Evolutionary conservation across 1,140 invertebrate genomes (phyloP).

Genomic region (Mesaphorura yosii): DNA sequence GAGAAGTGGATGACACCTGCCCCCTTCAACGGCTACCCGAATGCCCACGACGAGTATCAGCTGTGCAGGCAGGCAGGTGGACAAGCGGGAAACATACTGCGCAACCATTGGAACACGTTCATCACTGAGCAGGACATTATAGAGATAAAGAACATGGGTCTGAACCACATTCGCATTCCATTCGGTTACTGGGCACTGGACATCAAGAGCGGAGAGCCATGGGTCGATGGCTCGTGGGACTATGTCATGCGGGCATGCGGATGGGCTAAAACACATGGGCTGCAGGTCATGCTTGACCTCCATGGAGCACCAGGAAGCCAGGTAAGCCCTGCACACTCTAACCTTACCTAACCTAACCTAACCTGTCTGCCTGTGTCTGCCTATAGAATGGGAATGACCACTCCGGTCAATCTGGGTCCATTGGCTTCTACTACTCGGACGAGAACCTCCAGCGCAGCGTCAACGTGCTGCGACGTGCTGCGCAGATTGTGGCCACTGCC

Average conservation of each 20-base stretch:
- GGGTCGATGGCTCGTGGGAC: slow-evolving; percentile 28
- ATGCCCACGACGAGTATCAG: slow-evolving; percentile 22
- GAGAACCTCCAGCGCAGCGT: slow-evolving; percentile 16
- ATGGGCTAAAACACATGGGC: slow-evolving; percentile 25
- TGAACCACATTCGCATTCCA: slow-evolving; percentile 28
- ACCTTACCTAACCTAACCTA: too few relatives aligned
- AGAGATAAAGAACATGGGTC: slow-evolving; percentile 20
- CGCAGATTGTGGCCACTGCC: slow-evolving; percentile 4
- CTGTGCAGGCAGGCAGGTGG: slow-evolving; percentile 12
- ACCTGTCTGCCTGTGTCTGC: too few relatives aligned
- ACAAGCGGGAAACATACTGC: slow-evolving; percentile 13
- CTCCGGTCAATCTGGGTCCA: slow-evolving; percentile 16
- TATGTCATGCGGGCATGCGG: slow-evolving; percentile 21
- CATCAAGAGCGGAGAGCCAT: slow-evolving; percentile 20
- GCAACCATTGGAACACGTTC: slow-evolving; percentile 26
- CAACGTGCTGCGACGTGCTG: slow-evolving; percentile 16
- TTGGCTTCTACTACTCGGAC: slow-evolving; percentile 20
- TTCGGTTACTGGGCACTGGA: slow-evolving; percentile 29
- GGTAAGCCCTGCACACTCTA: not conserved
- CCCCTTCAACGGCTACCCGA: slow-evolving; percentile 13
- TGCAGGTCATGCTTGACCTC: slow-evolving; percentile 26
- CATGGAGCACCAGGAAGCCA: slow-evolving; percentile 28
- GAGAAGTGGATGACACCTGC: slow-evolving; percentile 29
- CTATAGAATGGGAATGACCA: slow-evolving; percentile 29
- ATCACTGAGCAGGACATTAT: slow-evolving; percentile 27